Conservation (phyloP, 1,140 invertebrate species). For the Chironomus striatipennis region DNA sequence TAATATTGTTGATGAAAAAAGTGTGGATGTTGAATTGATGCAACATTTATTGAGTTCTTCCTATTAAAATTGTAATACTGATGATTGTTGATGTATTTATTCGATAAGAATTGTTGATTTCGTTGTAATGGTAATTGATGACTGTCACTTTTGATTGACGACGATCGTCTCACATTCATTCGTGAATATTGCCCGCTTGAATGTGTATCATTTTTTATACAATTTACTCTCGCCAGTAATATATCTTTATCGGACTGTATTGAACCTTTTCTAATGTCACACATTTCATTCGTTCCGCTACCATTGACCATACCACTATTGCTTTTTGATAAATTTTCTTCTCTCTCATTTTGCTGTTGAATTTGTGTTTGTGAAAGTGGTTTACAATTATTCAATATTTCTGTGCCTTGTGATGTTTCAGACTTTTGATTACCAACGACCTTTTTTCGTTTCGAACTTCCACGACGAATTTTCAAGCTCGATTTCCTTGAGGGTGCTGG, state of each 20-base stretch:
- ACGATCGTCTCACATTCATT: slow-evolving; percentile 31
- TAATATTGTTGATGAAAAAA: slow-evolving; percentile 27
- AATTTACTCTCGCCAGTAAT: slow-evolving; percentile 47
- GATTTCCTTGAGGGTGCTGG: slow-evolving; percentile 13
- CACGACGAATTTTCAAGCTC: not conserved
- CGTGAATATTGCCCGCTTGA: not conserved
- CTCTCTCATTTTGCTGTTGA: not conserved
- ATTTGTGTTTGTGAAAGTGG: not conserved
- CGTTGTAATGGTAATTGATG: slow-evolving; percentile 21
- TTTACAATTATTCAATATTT: slow-evolving; percentile 24
- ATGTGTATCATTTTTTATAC: slow-evolving; percentile 61
- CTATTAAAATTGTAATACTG: slow-evolving; percentile 39
- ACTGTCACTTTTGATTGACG: slow-evolving; percentile 25
- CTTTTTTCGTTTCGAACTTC: slow-evolving; percentile 11
- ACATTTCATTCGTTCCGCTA: not conserved
- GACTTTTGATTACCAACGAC: not conserved
- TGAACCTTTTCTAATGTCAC: not conserved
- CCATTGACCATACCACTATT: not conserved
- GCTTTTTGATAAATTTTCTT: not conserved
- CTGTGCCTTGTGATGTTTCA: not conserved
- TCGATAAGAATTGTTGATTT: slow-evolving; percentile 28
- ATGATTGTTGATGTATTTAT: slow-evolving; percentile 37
- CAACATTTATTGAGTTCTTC: slow-evolving; percentile 30
- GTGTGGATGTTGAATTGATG: slow-evolving; percentile 17
- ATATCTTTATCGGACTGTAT: slow-evolving; percentile 41